Percentiles rank a stretch among this genome's conserved stretches.
phyloP scores from a whole-genome alignment of 2,888 invertebrate species.

The Zaprionus bogoriensis region DNA sequence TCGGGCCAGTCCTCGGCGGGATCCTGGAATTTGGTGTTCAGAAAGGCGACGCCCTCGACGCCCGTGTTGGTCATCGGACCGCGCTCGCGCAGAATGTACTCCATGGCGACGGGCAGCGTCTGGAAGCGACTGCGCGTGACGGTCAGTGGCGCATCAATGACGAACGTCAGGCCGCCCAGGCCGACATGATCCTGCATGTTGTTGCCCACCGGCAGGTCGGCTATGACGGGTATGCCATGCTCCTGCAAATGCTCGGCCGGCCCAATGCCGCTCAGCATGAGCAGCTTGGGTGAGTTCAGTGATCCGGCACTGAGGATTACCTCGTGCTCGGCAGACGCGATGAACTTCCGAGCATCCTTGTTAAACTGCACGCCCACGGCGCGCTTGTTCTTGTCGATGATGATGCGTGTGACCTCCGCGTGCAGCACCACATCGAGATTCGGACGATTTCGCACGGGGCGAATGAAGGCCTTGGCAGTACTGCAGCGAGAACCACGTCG shows the following conservation, averaged over 20 bases:
- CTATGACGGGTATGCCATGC: slow-evolving; percentile 88
- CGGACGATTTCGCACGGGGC: slow-evolving; percentile 89
- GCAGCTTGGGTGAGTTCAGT: slow-evolving; percentile 92
- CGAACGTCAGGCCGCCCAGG: slow-evolving; percentile 91
- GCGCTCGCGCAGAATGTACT: slow-evolving; percentile 90
- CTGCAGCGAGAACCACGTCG: slow-evolving; percentile 93
- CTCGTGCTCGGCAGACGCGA: slow-evolving; percentile 89
- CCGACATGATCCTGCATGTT: slow-evolving; percentile 95
- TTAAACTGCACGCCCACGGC: slow-evolving; percentile 90
- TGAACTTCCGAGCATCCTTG: slow-evolving; percentile 86
- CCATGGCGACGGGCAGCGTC: slow-evolving; percentile 89
- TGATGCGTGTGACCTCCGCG: slow-evolving; percentile 89
- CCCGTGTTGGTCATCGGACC: slow-evolving; percentile 93
- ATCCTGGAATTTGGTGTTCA: slow-evolving; percentile 94
- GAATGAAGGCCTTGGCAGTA: slow-evolving; percentile 93
- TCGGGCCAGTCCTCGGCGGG: slow-evolving; percentile 90
- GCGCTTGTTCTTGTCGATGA: slow-evolving; percentile 88
- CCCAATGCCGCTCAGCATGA: slow-evolving; percentile 96
- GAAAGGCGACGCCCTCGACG: slow-evolving; percentile 93
- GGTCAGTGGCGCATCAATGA: slow-evolving; percentile 91
- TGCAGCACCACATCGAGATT: slow-evolving; percentile 92
- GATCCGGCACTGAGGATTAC: slow-evolving; percentile 94
- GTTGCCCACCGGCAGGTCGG: slow-evolving; percentile 90
- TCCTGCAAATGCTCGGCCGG: slow-evolving; percentile 89
- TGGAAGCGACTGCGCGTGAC: slow-evolving; percentile 91